A percentile compares a stretch with the other conserved stretches of the same genome.
These are phyloP conservation scores for Branchipolynoe longqiensis DNA, from an alignment of 2,888 invertebrate species.

Conservation along the genomic window DNA sequence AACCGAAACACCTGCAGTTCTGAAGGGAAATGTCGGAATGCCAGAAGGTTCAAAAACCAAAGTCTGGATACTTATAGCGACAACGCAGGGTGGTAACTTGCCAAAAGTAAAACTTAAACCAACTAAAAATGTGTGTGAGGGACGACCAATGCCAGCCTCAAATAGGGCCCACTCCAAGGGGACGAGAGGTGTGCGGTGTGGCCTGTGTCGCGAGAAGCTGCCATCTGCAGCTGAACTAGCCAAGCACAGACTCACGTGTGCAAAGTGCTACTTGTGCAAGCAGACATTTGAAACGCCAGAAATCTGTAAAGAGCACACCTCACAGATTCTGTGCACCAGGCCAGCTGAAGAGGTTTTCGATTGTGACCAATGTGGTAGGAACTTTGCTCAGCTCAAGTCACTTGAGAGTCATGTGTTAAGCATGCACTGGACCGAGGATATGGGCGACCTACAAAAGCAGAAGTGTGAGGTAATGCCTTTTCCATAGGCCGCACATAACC, in stretches of 20 bases:
- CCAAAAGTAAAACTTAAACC: not conserved
- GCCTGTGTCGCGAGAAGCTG: not conserved
- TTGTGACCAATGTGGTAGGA: slow-evolving; percentile 5
- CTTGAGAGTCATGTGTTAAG: not conserved
- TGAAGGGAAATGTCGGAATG: not conserved
- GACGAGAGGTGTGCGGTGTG: slow-evolving; percentile 7
- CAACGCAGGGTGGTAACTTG: not conserved
- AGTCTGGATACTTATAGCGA: not conserved
- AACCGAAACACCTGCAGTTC: not conserved
- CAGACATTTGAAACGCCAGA: not conserved
- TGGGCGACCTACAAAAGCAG: not conserved
- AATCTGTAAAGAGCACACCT: not conserved
- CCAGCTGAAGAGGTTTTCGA: not conserved
- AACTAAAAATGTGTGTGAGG: not conserved
- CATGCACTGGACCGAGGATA: not conserved
- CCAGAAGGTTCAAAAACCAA: not conserved
- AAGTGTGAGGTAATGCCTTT: not conserved
- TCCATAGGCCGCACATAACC: not conserved
- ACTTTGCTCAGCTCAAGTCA: not conserved
- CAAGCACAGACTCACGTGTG: not conserved
- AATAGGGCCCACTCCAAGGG: too few species aligned
- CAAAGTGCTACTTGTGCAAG: not conserved
- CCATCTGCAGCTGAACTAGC: not conserved
- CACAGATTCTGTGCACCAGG: not conserved
- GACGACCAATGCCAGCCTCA: too few species aligned